Base-by-base conservation (phyloP, 1,140 invertebrate species). In the Sogatella furcifera region DNA sequence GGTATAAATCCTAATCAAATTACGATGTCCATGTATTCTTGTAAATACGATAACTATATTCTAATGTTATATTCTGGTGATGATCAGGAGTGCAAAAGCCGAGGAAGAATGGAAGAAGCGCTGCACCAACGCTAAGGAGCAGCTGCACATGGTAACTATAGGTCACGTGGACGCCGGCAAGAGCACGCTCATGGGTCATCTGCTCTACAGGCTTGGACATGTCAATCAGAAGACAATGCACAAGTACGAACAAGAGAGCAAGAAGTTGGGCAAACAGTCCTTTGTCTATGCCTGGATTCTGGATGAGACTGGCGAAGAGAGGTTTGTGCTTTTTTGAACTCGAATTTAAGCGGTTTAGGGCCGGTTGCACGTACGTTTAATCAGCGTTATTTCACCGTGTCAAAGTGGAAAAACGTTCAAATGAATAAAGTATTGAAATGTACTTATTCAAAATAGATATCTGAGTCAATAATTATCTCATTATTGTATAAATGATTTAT, bases 141-240 rank as follows among this genome's bases (percentile, higher is more conserved):
- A 93, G 66, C 78, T 98, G 46, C 94, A 97, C 72, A 81, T 98
- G 72, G 90, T 98, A 64, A 92, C 97, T 0, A 92, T 97, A 68
- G 97, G 97, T 46, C 97, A 99, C 80, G 97, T 99, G 5, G 97
- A 99, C 80, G 96, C 96, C 62, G 97, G 97, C 13, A 99, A 99
- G 77, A 97, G 93, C 69, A 99, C 97, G 0, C 72, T 99, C 15
- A 94, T 99, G 85, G 97, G 97, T 0, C 90, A 97, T 71, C 72
- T 99, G 13, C 75, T 99, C 0, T 97, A 85, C 70, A 83, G 89
- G 64, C 73, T 98, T 17, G 95, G 95, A 15, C 86, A 90, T 74
- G 92, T 99, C 1, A 87, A 88, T 41, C 86, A 94, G 67, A 89
- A 88, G 71, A 80, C 85, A 0, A 92, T 99, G 81, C 95, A 98